Conservation (phyloP, 2,113 vertebrate species). For the Chroicocephalus ridibundus region DNA sequence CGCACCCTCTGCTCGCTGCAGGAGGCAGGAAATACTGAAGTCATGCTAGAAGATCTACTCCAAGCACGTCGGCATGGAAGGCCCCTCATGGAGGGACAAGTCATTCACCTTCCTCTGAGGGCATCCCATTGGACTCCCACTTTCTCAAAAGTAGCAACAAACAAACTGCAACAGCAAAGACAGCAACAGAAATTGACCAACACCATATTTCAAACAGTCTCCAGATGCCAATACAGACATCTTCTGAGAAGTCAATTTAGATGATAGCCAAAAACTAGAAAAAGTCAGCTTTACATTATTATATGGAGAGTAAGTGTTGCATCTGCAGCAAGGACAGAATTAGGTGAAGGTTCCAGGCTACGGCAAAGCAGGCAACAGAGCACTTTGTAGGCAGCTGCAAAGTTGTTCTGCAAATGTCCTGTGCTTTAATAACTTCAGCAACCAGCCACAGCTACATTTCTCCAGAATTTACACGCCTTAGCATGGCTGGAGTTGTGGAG, state of each 20-base stretch:
- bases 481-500: fast-evolving
- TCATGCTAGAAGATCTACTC: fast-evolving
- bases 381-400: neutral
- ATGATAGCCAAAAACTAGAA: neutral
- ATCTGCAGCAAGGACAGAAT: neutral
- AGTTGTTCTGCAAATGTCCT: neutral
- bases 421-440: fast-evolving
- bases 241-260: fast-evolving
- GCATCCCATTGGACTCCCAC: fast-evolving
- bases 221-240: neutral
- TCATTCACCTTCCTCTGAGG: neutral
- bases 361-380: neutral
- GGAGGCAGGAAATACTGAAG: fast-evolving
- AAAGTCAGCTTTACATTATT: neutral
- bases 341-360: neutral
- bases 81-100: too few relatives aligned
- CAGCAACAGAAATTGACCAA: fast-evolving
- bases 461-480: neutral
- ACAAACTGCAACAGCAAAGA: neutral
- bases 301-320: fast-evolving
- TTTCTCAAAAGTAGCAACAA: neutral
- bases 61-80: fast-evolving
- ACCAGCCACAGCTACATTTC: neutral
- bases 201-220: neutral
- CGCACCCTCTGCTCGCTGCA: fast-evolving